Evolutionary conservation across 2,888 invertebrate species (phyloP), one percentile per base, ranked within the genome.

Genomic region (Dyspetes luteomarginatus): DNA sequence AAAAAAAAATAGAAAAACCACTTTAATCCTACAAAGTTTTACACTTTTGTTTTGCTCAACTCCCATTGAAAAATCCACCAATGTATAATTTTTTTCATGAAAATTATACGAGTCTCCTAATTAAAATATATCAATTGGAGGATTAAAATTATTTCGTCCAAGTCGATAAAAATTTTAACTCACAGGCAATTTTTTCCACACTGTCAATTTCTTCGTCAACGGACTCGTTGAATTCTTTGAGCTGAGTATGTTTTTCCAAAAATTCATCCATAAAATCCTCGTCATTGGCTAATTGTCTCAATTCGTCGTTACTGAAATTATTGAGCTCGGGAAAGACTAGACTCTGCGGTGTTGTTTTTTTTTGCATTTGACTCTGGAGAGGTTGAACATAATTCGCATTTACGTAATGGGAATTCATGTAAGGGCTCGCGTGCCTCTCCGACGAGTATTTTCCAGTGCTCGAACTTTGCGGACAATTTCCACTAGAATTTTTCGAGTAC

Each of bases 251-350:
- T 82, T 94, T 95, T 88, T 95, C 95, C 50, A 97, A 92, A 81
- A 96, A 95, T 89, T 96, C 96, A 86, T 96, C 95, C 91, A 96
- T 94, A 84, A 94, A 93, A 86, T 96, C 96, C 0, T 94, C 93
- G 92, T 95, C 95, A 58, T 95, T 94, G 86, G 95, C 93, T 19
- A 97, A 93, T 88, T 95, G 94, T 84, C 95, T 94, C 55, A 97
- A 92, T 91, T 97, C 96, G 64, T 96, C 95, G 86, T 93, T 86
- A 84, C 93, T 92, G 83, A 94, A 87, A 64, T 90, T 90, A 80
- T 93, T 92, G 22, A 94, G 87, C 85, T 94, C 93, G 4, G 93
- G 93, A 85, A 94, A 93, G 56, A 92, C 87, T 45, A 89, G 62
- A 65, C 89, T 89, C 65, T 90, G 89, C 5, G 84, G 85, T 36